Conservation (phyloP, 2,888 invertebrate species). For the Hydroisotoma schaefferi region DNA sequence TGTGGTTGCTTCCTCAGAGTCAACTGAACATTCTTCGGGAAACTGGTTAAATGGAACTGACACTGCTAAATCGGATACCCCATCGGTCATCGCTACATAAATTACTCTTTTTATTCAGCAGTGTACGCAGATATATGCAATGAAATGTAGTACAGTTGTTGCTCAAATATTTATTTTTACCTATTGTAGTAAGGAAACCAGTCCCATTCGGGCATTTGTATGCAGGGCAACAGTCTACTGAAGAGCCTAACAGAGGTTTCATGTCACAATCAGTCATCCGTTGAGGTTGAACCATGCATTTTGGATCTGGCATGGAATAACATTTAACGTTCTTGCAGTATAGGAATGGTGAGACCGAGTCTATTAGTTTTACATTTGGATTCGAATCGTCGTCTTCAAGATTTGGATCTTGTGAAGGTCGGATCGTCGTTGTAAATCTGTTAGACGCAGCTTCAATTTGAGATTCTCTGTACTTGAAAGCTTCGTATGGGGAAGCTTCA, state of each 20-base stretch:
- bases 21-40: no score
- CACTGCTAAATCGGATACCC: no score
- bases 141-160: not conserved
- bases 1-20: no score
- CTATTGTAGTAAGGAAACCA: not conserved
- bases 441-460: no score
- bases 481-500: not conserved
- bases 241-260: not conserved
- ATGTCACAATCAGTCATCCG: slow-evolving; percentile 11
- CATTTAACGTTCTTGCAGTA: slow-evolving; percentile 6
- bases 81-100: no score
- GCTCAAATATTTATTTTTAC: slow-evolving; percentile 1
- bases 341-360: not conserved
- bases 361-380: no score
- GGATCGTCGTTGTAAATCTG: not conserved
- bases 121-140: no score
- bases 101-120: no score
- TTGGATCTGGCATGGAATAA: slow-evolving; percentile 2
- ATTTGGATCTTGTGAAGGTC: not conserved
- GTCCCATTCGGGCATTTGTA: not conserved
- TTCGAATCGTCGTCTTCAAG: no score
- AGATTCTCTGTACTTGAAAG: no score
- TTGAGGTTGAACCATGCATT: not conserved
- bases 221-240: slow-evolving; percentile 8
- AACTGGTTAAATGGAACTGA: no score